A percentile compares a stretch with the other conserved stretches of the same genome.
Conservation (phyloP, 2,888 invertebrate genomes). For the Mechanitis mazaeus region DNA sequence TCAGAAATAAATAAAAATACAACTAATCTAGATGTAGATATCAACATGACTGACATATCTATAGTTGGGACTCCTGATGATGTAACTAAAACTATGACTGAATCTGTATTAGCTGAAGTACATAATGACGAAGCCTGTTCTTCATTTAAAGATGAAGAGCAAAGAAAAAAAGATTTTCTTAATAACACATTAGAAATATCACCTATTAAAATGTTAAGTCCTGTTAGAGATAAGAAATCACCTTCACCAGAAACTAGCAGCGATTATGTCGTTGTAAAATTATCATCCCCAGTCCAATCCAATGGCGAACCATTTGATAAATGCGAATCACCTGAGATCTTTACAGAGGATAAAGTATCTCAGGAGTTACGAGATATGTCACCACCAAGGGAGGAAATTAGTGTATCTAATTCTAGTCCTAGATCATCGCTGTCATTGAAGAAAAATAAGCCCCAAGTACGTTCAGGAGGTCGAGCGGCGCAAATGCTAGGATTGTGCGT, state of each 20-base stretch:
- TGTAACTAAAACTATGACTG: conserved; percentile 34
- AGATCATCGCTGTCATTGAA: conserved; percentile 60
- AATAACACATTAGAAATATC: conserved; percentile 78
- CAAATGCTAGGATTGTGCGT: conserved; percentile 69
- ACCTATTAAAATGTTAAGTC: conserved; percentile 72
- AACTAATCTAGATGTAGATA: conserved; percentile 7
- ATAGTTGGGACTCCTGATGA: conserved; percentile 31
- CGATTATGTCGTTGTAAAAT: conserved; percentile 59
- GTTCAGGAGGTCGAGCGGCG: conserved; percentile 58
- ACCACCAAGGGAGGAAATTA: conserved; percentile 53
- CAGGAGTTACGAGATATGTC: conserved; percentile 61
- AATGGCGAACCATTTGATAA: conserved; percentile 63
- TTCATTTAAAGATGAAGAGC: conserved; percentile 54
- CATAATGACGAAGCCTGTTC: conserved; percentile 47
- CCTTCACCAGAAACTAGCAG: conserved; percentile 54
- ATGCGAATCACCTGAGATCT: conserved; percentile 62
- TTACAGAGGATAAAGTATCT: conserved; percentile 65
- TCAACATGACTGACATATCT: conserved; percentile 20
- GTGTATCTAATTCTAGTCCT: conserved; percentile 46
- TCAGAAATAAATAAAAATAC: conserved; percentile 5
- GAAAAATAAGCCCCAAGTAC: conserved; percentile 59
- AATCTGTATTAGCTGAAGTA: conserved; percentile 26
- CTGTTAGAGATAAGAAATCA: conserved; percentile 49
- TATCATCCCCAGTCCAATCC: conserved; percentile 57
- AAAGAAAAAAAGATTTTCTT: conserved; percentile 72